Percentiles rank a stretch among this genome's conserved stretches.
phyloP scores from a whole-genome alignment of 1,140 invertebrate species.

The Archegozetes longisetosus region DNA sequence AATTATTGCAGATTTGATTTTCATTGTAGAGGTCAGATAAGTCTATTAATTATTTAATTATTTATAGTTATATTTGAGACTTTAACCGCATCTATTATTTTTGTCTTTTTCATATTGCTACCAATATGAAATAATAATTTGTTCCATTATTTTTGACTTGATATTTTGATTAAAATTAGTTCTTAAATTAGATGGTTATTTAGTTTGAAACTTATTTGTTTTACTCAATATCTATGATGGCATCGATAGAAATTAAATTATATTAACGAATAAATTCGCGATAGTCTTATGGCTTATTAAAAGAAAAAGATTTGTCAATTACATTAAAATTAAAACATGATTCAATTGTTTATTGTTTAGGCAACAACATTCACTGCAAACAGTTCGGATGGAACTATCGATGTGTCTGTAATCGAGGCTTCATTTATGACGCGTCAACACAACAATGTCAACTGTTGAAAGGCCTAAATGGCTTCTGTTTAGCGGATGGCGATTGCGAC shows the following conservation, averaged over 20 bases:
- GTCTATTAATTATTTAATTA: too few relatives aligned
- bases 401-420: conserved; percentile 8
- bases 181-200: too few relatives aligned
- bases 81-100: background rate
- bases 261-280: too few relatives aligned
- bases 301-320: too few relatives aligned
- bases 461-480: conserved; percentile 4
- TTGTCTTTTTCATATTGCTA: background rate
- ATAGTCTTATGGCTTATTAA: too few relatives aligned
- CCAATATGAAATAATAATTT: background rate
- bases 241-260: too few relatives aligned
- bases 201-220: too few relatives aligned
- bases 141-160: too few relatives aligned
- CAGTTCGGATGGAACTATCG: conserved; percentile 1
- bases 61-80: too few relatives aligned
- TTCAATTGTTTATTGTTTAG: background rate
- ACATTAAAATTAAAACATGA: too few relatives aligned
- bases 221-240: too few relatives aligned
- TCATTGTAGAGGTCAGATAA: conserved; percentile 6
- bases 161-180: too few relatives aligned
- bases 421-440: background rate
- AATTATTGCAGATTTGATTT: conserved; percentile 11
- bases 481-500: background rate
- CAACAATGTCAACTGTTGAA: background rate
- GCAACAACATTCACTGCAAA: background rate